Conservation (phyloP, 2,888 invertebrate species). For the Carterocephalus palaemon region DNA sequence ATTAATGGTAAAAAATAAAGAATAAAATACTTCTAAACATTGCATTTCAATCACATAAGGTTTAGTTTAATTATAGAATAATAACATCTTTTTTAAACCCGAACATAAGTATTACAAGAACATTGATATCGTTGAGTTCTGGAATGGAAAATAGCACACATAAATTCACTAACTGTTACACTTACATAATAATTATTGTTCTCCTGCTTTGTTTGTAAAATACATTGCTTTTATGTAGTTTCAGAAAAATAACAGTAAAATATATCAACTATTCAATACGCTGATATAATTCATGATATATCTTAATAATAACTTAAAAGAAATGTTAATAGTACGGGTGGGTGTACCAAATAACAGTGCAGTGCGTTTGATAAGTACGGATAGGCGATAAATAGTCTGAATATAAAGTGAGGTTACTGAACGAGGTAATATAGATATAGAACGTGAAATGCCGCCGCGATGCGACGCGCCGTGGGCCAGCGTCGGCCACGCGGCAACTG, state of each 20-base stretch:
- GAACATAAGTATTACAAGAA: conserved; percentile 77
- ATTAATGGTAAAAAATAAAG: conserved; percentile 79
- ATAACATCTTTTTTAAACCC: conserved; percentile 77
- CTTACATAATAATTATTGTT: conserved; percentile 79
- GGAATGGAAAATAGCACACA: conserved; percentile 79
- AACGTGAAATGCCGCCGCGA: conserved; percentile 43
- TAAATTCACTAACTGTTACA: conserved; percentile 79
- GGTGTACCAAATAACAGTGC: conserved; percentile 77
- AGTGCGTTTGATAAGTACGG: conserved; percentile 70
- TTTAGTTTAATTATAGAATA: conserved; percentile 78
- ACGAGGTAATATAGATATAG: conserved; percentile 69
- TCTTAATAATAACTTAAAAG: conserved; percentile 68
- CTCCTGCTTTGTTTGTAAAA: conserved; percentile 77
- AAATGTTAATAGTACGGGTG: conserved; percentile 47
- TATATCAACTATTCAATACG: conserved; percentile 71
- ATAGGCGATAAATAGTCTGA: conserved; percentile 56
- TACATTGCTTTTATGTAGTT: conserved; percentile 76
- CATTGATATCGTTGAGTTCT: conserved; percentile 78
- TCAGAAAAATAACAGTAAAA: conserved; percentile 77
- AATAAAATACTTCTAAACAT: conserved; percentile 80
- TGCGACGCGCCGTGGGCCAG: conserved; percentile 22
- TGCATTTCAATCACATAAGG: conserved; percentile 80
- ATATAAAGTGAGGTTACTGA: conserved; percentile 66
- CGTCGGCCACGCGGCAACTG: conserved; percentile 29
- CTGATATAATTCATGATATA: conserved; percentile 67